phyloP scores from a whole-genome alignment of 1,140 invertebrate species.

The Stegodyphus mimosarum region DNA sequence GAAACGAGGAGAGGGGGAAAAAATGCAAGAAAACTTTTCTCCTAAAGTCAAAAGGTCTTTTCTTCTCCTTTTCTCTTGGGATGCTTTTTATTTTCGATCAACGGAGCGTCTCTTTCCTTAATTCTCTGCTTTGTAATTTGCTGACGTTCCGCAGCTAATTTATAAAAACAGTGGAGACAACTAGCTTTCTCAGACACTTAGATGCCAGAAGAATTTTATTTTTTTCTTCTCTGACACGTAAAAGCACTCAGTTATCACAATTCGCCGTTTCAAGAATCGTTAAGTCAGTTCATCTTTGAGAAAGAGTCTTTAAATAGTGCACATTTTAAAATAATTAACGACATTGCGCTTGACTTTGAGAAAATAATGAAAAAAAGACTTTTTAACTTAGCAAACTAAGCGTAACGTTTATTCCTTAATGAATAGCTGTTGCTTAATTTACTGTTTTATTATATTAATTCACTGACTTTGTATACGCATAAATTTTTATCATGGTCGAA shows the following conservation, averaged over 20 bases:
- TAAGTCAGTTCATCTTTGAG: neutral
- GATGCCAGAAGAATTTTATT: neutral
- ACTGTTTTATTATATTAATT: too few relatives aligned
- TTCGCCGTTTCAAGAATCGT: slow-evolving; percentile 3
- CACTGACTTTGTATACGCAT: too few relatives aligned
- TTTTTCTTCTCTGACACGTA: slow-evolving; percentile 7
- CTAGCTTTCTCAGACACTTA: neutral
- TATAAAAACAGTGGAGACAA: slow-evolving; percentile 32
- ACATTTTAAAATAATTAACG: too few relatives aligned
- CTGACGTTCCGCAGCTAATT: slow-evolving; percentile 19
- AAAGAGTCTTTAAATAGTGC: too few relatives aligned
- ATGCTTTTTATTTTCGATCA: slow-evolving; percentile 19
- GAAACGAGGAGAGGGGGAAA: too few relatives aligned
- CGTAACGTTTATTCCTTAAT: too few relatives aligned
- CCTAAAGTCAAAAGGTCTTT: neutral
- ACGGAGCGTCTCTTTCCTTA: neutral
- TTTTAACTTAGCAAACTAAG: too few relatives aligned
- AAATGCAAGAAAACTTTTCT: neutral
- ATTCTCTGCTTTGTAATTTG: slow-evolving; percentile 38
- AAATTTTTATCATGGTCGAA: too few relatives aligned
- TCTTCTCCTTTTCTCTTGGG: neutral
- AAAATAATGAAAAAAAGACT: too few relatives aligned
- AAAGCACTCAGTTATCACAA: slow-evolving; percentile 18
- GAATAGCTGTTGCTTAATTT: too few relatives aligned
- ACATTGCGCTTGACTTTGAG: too few relatives aligned